These are phyloP conservation scores for Netelia fuscicornis DNA, from an alignment of 2,888 invertebrate species.

Conservation along the genomic window DNA sequence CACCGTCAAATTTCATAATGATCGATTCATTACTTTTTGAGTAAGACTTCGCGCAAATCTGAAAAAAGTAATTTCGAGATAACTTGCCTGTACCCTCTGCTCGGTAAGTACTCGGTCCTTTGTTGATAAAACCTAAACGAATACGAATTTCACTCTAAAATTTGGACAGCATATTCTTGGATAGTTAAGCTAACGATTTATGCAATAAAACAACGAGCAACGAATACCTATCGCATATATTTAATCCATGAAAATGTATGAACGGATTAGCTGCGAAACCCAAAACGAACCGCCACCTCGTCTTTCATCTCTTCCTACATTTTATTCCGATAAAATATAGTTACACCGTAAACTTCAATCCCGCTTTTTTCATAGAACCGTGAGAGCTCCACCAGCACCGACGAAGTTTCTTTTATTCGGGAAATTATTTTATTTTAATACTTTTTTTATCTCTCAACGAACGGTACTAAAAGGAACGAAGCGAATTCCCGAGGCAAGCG, in stretches of 20 bases:
- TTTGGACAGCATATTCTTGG: no score
- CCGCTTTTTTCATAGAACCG: slow-evolving; percentile 5
- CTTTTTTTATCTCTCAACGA: slow-evolving; percentile 2
- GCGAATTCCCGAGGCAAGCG: slow-evolving; percentile 30
- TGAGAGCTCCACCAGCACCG: neutral
- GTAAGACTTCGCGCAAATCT: no score
- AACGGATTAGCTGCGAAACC: neutral
- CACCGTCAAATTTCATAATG: no score
- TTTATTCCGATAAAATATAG: neutral
- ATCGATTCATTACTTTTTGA: no score
- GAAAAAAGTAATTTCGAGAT: no score
- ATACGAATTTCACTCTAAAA: no score
- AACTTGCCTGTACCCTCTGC: no score
- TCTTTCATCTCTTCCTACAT: slow-evolving; percentile 4
- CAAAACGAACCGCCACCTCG: neutral
- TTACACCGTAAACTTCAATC: neutral
- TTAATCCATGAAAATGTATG: neutral
- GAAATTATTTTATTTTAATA: neutral
- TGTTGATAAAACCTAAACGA: no score
- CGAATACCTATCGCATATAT: neutral
- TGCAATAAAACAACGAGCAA: neutral
- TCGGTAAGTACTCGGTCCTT: no score
- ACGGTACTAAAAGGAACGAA: slow-evolving; percentile 19
- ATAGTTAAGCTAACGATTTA: no score
- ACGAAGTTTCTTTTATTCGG: slow-evolving; percentile 23